These are phyloP conservation scores for Phymorhynchus buccinoides DNA, from an alignment of 1,140 invertebrate genomes.

Conservation along the genomic window DNA sequence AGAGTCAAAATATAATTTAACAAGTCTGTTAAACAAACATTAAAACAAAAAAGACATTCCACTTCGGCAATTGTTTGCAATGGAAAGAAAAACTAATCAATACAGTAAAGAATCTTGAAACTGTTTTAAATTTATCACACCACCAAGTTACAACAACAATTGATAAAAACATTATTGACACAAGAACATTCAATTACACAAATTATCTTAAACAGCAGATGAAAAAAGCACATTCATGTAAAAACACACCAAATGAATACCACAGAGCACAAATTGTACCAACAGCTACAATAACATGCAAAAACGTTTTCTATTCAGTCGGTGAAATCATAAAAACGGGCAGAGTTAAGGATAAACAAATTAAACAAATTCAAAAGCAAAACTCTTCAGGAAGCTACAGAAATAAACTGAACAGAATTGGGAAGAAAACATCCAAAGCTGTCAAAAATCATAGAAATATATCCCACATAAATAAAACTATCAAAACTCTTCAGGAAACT, in stretches of 20 bases:
- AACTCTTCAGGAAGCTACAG: not conserved
- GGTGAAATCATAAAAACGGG: not conserved
- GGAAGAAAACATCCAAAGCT: not conserved
- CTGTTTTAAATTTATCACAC: too few relatives aligned
- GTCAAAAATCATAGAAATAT: constrained; percentile 14
- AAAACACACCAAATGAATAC: not conserved
- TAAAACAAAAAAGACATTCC: too few relatives aligned
- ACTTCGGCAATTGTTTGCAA: too few relatives aligned
- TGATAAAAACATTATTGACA: not conserved
- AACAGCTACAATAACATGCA: too few relatives aligned
- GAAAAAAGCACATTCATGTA: not conserved
- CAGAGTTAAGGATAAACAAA: not conserved
- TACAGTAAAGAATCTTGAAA: too few relatives aligned
- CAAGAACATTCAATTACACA: too few relatives aligned
- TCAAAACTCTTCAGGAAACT: too few relatives aligned
- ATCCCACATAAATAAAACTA: constrained; percentile 4
- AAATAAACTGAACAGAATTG: not conserved
- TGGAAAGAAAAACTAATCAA: too few relatives aligned
- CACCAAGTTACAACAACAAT: too few relatives aligned
- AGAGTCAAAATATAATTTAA: too few relatives aligned
- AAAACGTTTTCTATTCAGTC: too few relatives aligned
- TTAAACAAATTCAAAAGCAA: not conserved
- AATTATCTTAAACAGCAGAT: not conserved
- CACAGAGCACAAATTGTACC: not conserved
- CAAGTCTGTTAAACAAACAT: too few relatives aligned